Conservation (phyloP, 2,888 invertebrate genomes). For the Arctia plantaginis region DNA sequence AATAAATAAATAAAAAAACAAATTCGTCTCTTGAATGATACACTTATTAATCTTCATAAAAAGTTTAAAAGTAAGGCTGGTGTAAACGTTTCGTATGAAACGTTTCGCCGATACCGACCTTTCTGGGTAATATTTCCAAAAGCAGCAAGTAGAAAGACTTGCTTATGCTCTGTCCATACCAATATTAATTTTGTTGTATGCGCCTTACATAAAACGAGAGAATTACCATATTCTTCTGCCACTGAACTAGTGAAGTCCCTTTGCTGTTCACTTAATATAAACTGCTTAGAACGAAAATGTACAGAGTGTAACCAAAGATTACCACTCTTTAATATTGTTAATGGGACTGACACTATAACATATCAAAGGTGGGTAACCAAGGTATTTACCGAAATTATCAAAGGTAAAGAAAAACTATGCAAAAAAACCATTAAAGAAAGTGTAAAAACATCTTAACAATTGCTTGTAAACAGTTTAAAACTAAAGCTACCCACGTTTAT, state of each 20-base stretch:
- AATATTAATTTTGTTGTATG: slow-evolving; percentile 22
- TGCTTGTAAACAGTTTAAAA: slow-evolving; percentile 8
- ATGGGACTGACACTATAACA: slow-evolving; percentile 17
- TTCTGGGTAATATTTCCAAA: slow-evolving; percentile 36
- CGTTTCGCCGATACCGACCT: slow-evolving; percentile 30
- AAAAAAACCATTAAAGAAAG: no score
- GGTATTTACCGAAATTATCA: slow-evolving; percentile 1
- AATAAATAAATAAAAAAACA: slow-evolving; percentile 34
- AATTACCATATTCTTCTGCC: slow-evolving; percentile 8
- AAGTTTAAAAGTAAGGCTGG: slow-evolving; percentile 22
- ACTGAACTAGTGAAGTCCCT: slow-evolving; percentile 14
- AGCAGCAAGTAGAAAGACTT: slow-evolving; percentile 28
- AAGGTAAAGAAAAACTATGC: slow-evolving; percentile 8
- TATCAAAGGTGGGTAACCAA: slow-evolving; percentile 27
- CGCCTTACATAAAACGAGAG: slow-evolving; percentile 15
- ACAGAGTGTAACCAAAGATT: not conserved
- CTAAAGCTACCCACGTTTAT: slow-evolving; percentile 15
- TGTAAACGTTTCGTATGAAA: slow-evolving; percentile 28
- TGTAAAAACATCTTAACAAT: no score
- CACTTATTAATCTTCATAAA: slow-evolving; percentile 28
- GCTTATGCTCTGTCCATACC: slow-evolving; percentile 25
- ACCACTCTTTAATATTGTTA: slow-evolving; percentile 5
- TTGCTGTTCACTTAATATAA: slow-evolving; percentile 14
- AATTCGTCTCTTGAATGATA: slow-evolving; percentile 29
- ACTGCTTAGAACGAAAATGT: slow-evolving; percentile 23